Evolutionary conservation across 30 jellyfish, hydroid and myxozoan genomes (phyloP), one percentile per base, ranked within the genome.

Genomic region (Chironex yamaguchii): DNA sequence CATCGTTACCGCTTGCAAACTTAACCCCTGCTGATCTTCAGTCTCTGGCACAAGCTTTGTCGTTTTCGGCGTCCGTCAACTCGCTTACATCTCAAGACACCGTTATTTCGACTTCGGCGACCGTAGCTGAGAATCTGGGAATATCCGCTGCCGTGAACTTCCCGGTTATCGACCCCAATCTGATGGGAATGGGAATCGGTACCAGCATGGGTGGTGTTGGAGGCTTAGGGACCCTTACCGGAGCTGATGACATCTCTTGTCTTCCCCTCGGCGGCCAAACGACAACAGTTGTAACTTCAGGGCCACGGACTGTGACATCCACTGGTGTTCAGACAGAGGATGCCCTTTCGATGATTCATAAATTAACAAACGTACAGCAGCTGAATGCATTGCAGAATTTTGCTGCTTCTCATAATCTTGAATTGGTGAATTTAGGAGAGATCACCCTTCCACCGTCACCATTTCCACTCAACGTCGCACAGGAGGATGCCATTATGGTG

Each of bases 251-350:
- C 75, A 76, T 88, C 23, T 36, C 94, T n/a, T 42, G 58, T 42
- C 17, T 42, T 6, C 75, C 90, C 0, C 12, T 36, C 49, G 82
- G 66, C 3, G 33, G 54, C 69, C 95, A 75, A 52, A 70, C 63
- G 29, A 25, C 97, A 2, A 85, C 88, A 36, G 94, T 76, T 29
- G 95, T 87, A 14, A 66, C 93, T 28, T 48, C 90, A 51, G 89
- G 92, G 30, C 69, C 81, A 24, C 87, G 97, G 34, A 89, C 94
- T 67, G 93, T 94, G 52, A 89, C 99, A n/a, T 94, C 99, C 2
- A 94, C 99, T 4, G 99, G 99, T 29, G 97, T 94, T 2, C 99
- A 94, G 53, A 94, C 99, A 0, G 98, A 93, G 31, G 99, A 94
- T 52, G 96, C 98, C 4, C 82, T 94, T 12, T 94, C 99, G 14